Conservation (phyloP, 2,113 vertebrate species). For the Oncorhynchus nerka region DNA sequence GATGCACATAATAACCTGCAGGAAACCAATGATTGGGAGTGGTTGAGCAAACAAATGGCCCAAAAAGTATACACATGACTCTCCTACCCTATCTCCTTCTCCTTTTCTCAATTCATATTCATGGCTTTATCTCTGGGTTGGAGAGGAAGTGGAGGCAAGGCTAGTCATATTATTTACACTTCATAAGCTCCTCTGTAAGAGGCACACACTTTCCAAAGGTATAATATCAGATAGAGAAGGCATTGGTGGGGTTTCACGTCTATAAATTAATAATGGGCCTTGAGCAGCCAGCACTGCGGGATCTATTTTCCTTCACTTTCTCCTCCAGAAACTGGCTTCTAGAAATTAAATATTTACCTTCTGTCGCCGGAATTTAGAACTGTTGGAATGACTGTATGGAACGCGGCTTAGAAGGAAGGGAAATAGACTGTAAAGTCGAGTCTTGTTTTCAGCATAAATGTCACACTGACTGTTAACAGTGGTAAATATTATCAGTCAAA, state of each 20-base stretch:
- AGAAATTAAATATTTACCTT: conserved; percentile 77
- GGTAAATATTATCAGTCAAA: neutral
- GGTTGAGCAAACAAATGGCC: conserved; percentile 37
- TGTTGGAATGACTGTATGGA: conserved; percentile 41
- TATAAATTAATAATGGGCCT: conserved; percentile 77
- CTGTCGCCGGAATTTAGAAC: conserved; percentile 55
- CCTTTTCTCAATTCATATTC: conserved; percentile 34
- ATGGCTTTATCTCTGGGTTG: conserved; percentile 37
- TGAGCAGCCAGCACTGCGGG: conserved; percentile 59
- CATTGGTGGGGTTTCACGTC: conserved; percentile 63
- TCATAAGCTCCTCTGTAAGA: conserved; percentile 57
- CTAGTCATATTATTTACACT: conserved; percentile 56
- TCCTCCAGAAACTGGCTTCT: conserved; percentile 55
- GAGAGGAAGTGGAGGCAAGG: conserved; percentile 39
- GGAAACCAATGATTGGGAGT: conserved; percentile 39
- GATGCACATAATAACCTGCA: conserved; percentile 30
- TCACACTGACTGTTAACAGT: neutral
- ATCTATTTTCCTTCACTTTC: conserved; percentile 59
- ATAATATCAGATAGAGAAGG: conserved; percentile 63
- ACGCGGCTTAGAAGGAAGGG: conserved; percentile 6
- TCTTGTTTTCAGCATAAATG: neutral
- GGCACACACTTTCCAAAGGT: conserved; percentile 60
- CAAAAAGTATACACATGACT: conserved; percentile 25
- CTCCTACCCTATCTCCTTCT: conserved; percentile 17
- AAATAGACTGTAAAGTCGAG: neutral